Evolutionary conservation across 2,113 vertebrate genomes (phyloP).

Genomic region (Sturnira hondurensis): DNA sequence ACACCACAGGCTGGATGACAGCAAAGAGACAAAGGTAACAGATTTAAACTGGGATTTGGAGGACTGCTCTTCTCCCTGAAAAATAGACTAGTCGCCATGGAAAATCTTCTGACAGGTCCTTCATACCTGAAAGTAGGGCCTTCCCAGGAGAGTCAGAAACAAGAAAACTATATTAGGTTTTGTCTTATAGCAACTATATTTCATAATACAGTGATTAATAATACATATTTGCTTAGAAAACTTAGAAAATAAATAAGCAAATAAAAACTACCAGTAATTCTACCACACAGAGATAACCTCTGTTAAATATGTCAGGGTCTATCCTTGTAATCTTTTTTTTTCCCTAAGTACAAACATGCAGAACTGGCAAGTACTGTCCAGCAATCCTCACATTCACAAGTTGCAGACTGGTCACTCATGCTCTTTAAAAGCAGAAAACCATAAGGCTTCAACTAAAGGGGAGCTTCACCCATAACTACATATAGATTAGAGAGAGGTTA

Average conservation of each 20-base stretch:
- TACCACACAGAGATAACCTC: neutral
- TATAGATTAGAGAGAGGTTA: neutral
- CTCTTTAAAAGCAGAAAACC: constrained; percentile 1
- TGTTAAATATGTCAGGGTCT: neutral
- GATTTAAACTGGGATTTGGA: neutral
- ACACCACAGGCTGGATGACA: neutral
- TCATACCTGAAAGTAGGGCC: neutral
- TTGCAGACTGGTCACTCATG: neutral
- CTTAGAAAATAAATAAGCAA: neutral
- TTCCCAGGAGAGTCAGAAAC: neutral
- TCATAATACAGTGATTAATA: neutral
- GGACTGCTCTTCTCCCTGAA: neutral
- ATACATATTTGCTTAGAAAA: neutral
- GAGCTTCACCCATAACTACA: neutral
- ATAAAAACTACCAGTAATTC: neutral
- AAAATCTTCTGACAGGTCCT: neutral
- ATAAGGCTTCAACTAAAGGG: neutral
- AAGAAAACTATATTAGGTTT: neutral
- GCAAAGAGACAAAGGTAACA: neutral
- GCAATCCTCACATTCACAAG: neutral
- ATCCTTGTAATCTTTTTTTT: neutral
- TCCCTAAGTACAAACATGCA: neutral
- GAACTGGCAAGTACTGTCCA: neutral
- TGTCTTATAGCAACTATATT: constrained; percentile 8
- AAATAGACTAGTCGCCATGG: neutral